phyloP scores from a whole-genome alignment of 1,140 invertebrate genomes.

The Phocides pigmalion region DNA sequence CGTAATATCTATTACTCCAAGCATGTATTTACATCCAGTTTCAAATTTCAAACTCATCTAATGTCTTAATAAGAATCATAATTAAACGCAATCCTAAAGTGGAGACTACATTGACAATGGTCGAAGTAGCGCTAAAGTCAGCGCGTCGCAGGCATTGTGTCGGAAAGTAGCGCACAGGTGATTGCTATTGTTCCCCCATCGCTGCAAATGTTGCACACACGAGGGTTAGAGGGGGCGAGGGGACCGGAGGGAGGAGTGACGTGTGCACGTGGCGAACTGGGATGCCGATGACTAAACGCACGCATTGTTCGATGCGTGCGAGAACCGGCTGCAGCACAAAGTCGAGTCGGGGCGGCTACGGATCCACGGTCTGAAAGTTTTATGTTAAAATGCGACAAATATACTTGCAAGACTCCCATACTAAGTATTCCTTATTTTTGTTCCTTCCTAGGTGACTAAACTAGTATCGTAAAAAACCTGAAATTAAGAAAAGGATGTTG shows the following conservation, averaged over 20 bases:
- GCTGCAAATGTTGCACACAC: neutral
- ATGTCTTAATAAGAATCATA: too few relatives aligned
- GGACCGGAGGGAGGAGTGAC: neutral
- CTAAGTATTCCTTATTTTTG: too few relatives aligned
- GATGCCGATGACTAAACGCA: slow-evolving; percentile 2
- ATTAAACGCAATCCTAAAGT: neutral
- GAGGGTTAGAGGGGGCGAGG: neutral
- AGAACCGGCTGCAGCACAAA: slow-evolving; percentile 1
- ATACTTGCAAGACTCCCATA: too few relatives aligned
- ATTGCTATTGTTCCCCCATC: neutral
- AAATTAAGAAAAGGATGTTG: too few relatives aligned
- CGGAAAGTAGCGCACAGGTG: neutral
- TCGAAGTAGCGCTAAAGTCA: neutral
- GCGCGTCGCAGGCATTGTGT: neutral
- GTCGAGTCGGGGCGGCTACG: slow-evolving; percentile 3
- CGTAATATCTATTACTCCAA: too few relatives aligned
- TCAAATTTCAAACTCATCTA: too few relatives aligned
- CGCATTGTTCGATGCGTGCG: slow-evolving; percentile 12
- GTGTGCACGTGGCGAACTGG: neutral
- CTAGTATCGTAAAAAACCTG: too few relatives aligned
- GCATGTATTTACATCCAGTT: too few relatives aligned
- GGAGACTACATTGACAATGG: neutral
- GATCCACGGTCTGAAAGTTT: too few relatives aligned
- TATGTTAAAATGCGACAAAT: too few relatives aligned
- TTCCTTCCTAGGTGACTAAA: too few relatives aligned